Evolutionary conservation across 2,113 vertebrate genomes (phyloP).

Genomic region (Tauraco erythrolophus): DNA sequence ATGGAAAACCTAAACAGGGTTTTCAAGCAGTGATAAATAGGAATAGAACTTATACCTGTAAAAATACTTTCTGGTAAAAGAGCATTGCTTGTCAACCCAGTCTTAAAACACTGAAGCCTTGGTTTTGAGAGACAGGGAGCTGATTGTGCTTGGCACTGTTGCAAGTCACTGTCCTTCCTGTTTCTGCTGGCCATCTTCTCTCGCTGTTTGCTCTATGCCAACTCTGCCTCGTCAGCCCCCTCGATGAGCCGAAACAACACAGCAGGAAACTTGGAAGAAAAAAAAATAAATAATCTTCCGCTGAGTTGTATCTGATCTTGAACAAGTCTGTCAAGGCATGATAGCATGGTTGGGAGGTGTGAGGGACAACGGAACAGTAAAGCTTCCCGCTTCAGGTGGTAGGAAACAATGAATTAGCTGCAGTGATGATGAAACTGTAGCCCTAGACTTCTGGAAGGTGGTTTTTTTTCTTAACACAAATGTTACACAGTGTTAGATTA

Average conservation of each 20-base stretch:
- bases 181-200: not conserved
- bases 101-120: not conserved
- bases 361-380: not conserved
- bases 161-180: not conserved
- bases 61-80: not conserved
- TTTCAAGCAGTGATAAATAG: not conserved
- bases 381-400: not conserved
- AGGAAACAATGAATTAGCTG: not conserved
- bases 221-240: not conserved
- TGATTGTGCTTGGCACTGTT: not conserved
- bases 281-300: not conserved
- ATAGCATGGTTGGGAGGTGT: not conserved
- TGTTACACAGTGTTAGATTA: not conserved
- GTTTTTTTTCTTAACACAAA: not conserved
- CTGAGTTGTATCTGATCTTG: not conserved
- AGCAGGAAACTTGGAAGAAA: not conserved
- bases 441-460: not conserved
- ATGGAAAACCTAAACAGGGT: not conserved
- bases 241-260: rapidly evolving
- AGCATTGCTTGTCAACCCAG: not conserved
- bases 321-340: not conserved
- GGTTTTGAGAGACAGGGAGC: not conserved
- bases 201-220: not conserved
- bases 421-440: not conserved
- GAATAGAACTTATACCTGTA: not conserved